Evolutionary conservation across 2,888 invertebrate genomes (phyloP).

Genomic region (Drosophila acutilabella): DNA sequence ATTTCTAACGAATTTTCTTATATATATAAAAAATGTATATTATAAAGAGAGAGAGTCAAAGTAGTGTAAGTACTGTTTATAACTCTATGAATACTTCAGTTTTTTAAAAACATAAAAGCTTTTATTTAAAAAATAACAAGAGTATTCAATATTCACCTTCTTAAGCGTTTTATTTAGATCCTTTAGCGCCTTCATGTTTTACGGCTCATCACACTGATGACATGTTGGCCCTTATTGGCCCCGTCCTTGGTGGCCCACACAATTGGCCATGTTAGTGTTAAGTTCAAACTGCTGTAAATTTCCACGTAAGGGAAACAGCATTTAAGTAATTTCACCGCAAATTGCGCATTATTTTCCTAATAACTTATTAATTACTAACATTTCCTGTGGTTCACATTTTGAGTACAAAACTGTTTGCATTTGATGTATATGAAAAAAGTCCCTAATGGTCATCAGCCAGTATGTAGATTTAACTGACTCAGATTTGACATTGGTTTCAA

Average conservation of each 20-base stretch:
- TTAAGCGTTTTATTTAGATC: background rate
- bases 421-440: conserved; percentile 13
- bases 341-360: conserved; percentile 1
- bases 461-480: conserved; percentile 7
- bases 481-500: background rate
- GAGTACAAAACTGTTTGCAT: conserved; percentile 1
- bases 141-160: conserved; percentile 1
- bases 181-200: conserved; percentile 6
- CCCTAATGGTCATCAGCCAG: conserved; percentile 19
- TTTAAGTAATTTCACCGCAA: background rate
- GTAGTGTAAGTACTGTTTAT: too few relatives aligned
- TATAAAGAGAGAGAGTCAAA: too few relatives aligned
- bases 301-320: background rate
- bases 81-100: too few relatives aligned
- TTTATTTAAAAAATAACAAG: background rate
- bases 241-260: conserved; percentile 20
- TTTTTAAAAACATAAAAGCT: too few relatives aligned
- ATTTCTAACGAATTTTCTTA: too few relatives aligned
- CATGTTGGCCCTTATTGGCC: conserved; percentile 33
- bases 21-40: too few relatives aligned
- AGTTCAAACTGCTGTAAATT: conserved; percentile 3
- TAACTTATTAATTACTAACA: conserved; percentile 1
- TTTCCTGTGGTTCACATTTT: conserved; percentile 7
- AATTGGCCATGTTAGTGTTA: conserved; percentile 13
- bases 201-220: conserved; percentile 41